phyloP scores from a whole-genome alignment of 2,113 vertebrate genomes.

The Tenrec ecaudatus region DNA sequence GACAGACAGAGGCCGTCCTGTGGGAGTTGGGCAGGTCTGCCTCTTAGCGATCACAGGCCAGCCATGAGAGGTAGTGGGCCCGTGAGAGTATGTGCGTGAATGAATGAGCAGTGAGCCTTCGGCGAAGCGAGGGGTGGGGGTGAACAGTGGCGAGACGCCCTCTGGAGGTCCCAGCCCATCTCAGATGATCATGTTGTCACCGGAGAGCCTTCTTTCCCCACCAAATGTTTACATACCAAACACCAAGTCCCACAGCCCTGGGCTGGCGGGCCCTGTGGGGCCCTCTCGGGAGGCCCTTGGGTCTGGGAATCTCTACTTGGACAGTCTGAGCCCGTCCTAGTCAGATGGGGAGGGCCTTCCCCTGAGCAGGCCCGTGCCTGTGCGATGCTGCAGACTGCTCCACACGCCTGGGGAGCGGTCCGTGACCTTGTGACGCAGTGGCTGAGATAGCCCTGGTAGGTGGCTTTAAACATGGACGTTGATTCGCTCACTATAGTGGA shows the following conservation, averaged over 20 bases:
- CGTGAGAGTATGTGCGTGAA: not conserved
- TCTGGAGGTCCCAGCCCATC: not conserved
- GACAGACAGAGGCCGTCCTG: not conserved
- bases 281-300: not conserved
- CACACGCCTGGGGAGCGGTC: not conserved
- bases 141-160: not conserved
- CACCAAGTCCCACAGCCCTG: not conserved
- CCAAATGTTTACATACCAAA: not conserved
- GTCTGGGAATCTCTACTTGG: not conserved
- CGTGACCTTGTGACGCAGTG: not conserved
- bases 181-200: not conserved
- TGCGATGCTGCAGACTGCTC: not conserved
- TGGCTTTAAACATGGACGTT: not conserved
- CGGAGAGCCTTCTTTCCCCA: not conserved
- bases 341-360: not conserved
- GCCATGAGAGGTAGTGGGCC: not conserved
- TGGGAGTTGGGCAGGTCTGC: not conserved
- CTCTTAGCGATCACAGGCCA: not conserved
- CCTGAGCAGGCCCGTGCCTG: too few species aligned
- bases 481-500: not conserved
- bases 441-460: not conserved
- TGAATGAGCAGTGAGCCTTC: not conserved
- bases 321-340: not conserved
- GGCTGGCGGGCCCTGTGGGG: not conserved
- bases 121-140: too few species aligned